Base-by-base conservation (phyloP, 2,888 invertebrate genomes). In the Masnerella sp. region DNA sequence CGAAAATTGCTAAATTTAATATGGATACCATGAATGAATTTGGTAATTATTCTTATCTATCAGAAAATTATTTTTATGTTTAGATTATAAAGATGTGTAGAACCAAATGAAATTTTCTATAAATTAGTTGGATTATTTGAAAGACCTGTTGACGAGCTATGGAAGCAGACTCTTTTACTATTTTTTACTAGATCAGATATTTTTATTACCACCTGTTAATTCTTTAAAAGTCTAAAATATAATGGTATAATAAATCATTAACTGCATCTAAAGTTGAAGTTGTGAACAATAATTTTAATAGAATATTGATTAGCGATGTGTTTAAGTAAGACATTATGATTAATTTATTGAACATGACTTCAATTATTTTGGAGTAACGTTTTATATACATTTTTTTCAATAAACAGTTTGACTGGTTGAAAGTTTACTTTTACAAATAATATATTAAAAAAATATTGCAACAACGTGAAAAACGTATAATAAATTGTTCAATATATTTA, bases 91-190 rank as follows among this genome's bases (percentile, higher is more conserved):
- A n/a, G n/a, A n/a, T n/a, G n/a, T n/a, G n/a, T n/a, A n/a, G n/a
- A n/a, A n/a, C n/a, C 25, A 7, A 25, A 25, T 25, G 25, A 25
- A 42, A 42, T 11, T 42, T 22, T 7, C n/a, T 11, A 22, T 9
- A 25, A 43, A 43, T 25, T 14, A 22, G 43, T 0, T 8, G 11
- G 1, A 40, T 40, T 5, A 3, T 25, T 43, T n/a, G n/a, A n/a
- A 3, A 18, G 12, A 25, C 18, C 18, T 14, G 18, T 42, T 25
- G 0, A 47, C 11, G 45, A 47, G 45, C 30, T 47, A 47, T 47
- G 45, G 30, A 47, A 47, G 22, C 45, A 30, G 30, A 47, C 45
- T 47, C 30, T 20, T 47, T 47, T 47, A n/a, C 14, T 47, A 47
- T 47, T 47, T 47, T 47, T 47, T 47, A 47, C 45, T 47, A 47